A percentile compares a stretch with the other conserved stretches of the same genome.
Evolutionary conservation across 2,113 vertebrate species (phyloP).

Genomic region (Vulpes ferrilata): DNA sequence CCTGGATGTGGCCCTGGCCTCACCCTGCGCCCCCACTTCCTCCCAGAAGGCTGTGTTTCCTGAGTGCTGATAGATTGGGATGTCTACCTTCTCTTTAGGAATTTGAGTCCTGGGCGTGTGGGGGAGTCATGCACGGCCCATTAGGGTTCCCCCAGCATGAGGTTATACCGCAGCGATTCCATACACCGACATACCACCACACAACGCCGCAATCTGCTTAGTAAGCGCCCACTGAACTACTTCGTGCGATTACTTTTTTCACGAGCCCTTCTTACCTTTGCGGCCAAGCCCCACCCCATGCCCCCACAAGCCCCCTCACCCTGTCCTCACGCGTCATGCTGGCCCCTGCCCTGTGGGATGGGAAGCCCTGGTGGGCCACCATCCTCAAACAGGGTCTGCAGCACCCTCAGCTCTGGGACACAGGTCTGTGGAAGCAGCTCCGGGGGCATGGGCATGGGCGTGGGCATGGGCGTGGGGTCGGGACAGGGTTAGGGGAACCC

Average conservation of each 20-base stretch:
- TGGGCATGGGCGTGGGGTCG: accelerated
- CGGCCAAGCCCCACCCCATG: background rate
- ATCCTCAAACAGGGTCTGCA: background rate
- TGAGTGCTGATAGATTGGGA: background rate
- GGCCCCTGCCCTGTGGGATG: background rate
- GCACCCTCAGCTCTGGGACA: background rate
- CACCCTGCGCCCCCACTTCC: background rate
- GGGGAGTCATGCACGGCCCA: background rate
- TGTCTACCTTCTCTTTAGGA: background rate
- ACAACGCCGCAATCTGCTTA: too few species aligned
- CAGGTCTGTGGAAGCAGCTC: background rate
- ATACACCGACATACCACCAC: too few species aligned
- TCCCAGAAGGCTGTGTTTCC: background rate
- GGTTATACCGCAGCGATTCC: too few species aligned
- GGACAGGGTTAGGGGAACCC: background rate
- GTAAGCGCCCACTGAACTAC: background rate
- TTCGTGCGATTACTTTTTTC: background rate
- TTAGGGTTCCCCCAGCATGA: background rate
- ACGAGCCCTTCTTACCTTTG: background rate
- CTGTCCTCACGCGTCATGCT: too few species aligned
- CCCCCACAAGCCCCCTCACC: background rate
- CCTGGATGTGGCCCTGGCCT: too few species aligned
- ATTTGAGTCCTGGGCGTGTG: background rate
- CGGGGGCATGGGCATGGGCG: too few species aligned
- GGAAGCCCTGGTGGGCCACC: background rate